These are phyloP conservation scores for Athene cunicularia DNA, from an alignment of 2,113 vertebrate species.

Conservation along the genomic window DNA sequence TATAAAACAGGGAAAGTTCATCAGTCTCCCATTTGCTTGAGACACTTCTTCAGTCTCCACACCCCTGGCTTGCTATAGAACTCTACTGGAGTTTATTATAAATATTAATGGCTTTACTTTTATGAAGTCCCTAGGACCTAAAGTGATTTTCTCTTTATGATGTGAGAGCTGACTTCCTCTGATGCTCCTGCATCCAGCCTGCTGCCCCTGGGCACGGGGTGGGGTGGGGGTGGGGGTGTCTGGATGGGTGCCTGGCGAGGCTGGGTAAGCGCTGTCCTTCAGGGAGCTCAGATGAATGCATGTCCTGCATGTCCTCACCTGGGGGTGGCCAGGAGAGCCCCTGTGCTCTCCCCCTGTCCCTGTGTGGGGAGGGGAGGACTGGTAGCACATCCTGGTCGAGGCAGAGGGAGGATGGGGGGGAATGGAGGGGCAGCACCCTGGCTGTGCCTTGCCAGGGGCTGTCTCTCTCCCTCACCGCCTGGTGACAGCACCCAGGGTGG, in stretches of 20 bases:
- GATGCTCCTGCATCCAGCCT: neutral
- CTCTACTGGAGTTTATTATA: neutral
- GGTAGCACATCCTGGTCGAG: neutral
- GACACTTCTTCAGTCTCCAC: neutral
- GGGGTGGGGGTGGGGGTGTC: rapidly evolving
- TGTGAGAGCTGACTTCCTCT: neutral
- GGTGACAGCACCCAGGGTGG: neutral
- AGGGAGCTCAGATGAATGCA: rapidly evolving
- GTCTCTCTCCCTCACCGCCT: neutral
- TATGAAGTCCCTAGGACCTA: neutral
- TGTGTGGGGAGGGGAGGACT: no score
- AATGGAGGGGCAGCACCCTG: rapidly evolving
- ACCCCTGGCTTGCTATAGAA: rapidly evolving
- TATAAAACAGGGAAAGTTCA: neutral
- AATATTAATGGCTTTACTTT: neutral
- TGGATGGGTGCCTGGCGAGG: no score
- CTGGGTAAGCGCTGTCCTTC: neutral
- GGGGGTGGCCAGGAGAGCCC: rapidly evolving
- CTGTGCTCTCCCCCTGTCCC: neutral
- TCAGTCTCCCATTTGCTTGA: neutral
- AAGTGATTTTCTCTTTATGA: neutral
- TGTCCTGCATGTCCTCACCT: neutral
- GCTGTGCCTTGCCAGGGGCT: neutral
- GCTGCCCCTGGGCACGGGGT: rapidly evolving
- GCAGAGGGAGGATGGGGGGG: neutral